Base-by-base conservation (phyloP, 1,140 invertebrate species). In the Pissodes strobi region DNA sequence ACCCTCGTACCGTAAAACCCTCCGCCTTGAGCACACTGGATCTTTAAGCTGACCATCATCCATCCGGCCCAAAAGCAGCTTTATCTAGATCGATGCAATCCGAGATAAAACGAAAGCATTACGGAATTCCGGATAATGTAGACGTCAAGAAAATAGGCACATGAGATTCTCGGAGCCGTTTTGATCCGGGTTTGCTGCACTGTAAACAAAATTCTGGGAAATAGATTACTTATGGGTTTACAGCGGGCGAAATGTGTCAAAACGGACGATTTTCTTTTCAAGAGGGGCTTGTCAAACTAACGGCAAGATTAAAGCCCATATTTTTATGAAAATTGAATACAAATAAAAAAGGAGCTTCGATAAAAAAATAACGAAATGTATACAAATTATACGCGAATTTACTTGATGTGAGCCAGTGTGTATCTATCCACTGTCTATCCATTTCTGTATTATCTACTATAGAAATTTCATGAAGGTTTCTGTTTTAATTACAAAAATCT, bases 91-190 rank as follows among this genome's bases (percentile, higher is more conserved):
- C 41, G 53, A 57, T 57, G 38, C 53, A 57, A 57, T 57, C 53
- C 53, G 10, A 43, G 53, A 57, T 57, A 57, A 25, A 25, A 57
- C 53, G 13, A 41, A 57, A 57, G 53, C 43, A 57, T 57, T 57
- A 57, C 21, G 53, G 53, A 39, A 57, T 57, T 43, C 53, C n/a
- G 53, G 53, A 60, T 60, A 60, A 60, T 60, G 43, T 21, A 43
- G 41, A 48, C 49, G 49, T 52, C 49, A 37, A 52, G 49, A 27
- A 49, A 49, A 49, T 13, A 6, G 49, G 17, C 17, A 51, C 21
- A 51, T 51, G 46, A 18, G 46, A 23, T 23, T 23, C 46, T n/a
- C 8, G 13, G 49, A 19, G 25, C 25, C 19, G 17, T 52, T 52
- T 52, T 52, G 30, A 52, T 52, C 30, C 49, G 5, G 49, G 30